Evolutionary conservation across 2,113 vertebrate genomes (phyloP), one percentile per base, ranked within the genome.

Genomic region (Lagopus leucura): DNA sequence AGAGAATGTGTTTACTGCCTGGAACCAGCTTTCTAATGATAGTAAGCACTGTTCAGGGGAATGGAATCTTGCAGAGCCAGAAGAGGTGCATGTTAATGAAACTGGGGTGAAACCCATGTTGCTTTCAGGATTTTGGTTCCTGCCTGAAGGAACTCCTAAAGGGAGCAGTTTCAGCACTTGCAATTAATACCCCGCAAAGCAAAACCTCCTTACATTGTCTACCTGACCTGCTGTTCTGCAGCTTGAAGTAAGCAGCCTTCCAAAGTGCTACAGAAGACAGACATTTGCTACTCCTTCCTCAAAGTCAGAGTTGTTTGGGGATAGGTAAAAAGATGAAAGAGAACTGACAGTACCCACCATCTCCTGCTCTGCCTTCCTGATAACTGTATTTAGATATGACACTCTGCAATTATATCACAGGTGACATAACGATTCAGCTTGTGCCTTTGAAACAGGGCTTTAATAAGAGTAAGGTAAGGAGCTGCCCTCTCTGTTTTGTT

Each of bases 61-160:
- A 90, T 67, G 80, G 78, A 81, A 92, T 84, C 74, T 66, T 77
- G 90, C 66, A 64, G 58, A 90, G 79, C 74, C 64, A 67, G 83
- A 84, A 67, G 54, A 57, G 36, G 54, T 63, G 5, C 52, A 63
- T 88, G 64, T 36, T 84, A 47, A 80, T 67, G 57, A 90, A 81
- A 80, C 5, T 47, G 74, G 30, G 47, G 42, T 58, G 79, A 90
- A 92, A 81, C 79, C 12, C 6, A 0, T 22, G 28, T 67, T 80
- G 64, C 32, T 72, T 28, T 83, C 92, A 45, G 0, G 6, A 76
- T 81, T 91, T 91, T 78, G 28, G 36, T 82, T 73, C 54, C 89
- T 92, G 65, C 65, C 76, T 47, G 50, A n/a, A 58, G 32, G 55
- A n/a, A 58, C 55, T 19, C 79, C 70, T 91, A 91, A 78, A 86